phyloP scores from a whole-genome alignment of 2,113 vertebrate genomes.

The Symphodus melops region DNA sequence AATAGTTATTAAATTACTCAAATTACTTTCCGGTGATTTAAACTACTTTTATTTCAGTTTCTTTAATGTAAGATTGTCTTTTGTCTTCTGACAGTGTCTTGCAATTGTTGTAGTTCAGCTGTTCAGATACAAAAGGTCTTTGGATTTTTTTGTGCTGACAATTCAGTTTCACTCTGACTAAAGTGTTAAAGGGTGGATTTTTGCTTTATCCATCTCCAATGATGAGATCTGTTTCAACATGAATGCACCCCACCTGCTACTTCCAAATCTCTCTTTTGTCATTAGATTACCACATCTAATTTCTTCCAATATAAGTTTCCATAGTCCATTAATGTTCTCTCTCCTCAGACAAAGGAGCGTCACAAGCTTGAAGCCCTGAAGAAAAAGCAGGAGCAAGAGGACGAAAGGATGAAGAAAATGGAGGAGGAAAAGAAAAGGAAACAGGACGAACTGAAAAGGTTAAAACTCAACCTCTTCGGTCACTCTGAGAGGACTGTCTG shows the following conservation, averaged over 20 bases:
- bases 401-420: constrained; percentile 89
- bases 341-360: constrained; percentile 88
- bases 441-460: constrained; percentile 90
- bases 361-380: constrained; percentile 88
- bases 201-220: constrained; percentile 4
- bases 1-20: too few species aligned
- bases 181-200: constrained; percentile 17
- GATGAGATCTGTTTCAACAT: neutral
- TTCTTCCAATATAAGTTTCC: neutral
- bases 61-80: too few species aligned
- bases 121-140: too few species aligned
- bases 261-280: neutral
- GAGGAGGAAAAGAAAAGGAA: constrained; percentile 91
- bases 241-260: constrained; percentile 2
- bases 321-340: neutral
- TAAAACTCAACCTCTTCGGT: neutral
- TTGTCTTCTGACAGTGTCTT: too few species aligned
- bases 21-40: too few species aligned
- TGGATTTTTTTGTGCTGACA: too few species aligned
- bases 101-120: too few species aligned
- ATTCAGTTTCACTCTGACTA: too few species aligned
- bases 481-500: neutral
- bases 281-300: neutral
- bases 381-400: constrained; percentile 92
- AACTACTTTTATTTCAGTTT: too few species aligned